Percentiles rank a stretch among this genome's conserved stretches.
Conservation (phyloP, 1,140 invertebrate species). For the Lepidostoma basale region DNA sequence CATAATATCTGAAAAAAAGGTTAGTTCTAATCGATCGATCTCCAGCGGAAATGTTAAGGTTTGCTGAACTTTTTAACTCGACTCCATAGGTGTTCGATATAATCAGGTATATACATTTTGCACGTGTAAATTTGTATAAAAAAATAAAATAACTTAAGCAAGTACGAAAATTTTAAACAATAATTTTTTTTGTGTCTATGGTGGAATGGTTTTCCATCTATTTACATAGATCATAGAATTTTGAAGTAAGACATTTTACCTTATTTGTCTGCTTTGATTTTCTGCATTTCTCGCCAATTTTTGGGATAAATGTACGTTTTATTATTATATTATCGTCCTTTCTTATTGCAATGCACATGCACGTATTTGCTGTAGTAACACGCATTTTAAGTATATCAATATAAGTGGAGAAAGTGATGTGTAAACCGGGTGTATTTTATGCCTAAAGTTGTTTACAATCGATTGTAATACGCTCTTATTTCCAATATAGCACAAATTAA, state of each 20-base stretch:
- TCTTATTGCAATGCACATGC: conserved; percentile 4
- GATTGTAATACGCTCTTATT: conserved; percentile 24
- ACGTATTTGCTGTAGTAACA: not conserved
- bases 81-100: too few relatives aligned
- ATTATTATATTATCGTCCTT: not conserved
- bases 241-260: conserved; percentile 39
- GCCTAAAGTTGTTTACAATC: conserved; percentile 37
- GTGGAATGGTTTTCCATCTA: not conserved
- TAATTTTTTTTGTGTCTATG: too few relatives aligned
- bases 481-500: too few relatives aligned
- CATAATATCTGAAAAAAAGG: too few relatives aligned
- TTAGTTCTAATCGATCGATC: too few relatives aligned
- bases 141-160: too few relatives aligned
- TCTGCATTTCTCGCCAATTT: conserved; percentile 18
- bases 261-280: conserved; percentile 30
- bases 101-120: too few relatives aligned
- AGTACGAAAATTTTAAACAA: too few relatives aligned
- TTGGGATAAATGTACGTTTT: conserved; percentile 4
- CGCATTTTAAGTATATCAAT: not conserved
- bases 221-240: conserved; percentile 29
- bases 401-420: conserved; percentile 11
- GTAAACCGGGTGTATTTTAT: conserved; percentile 27
- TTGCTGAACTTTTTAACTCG: too few relatives aligned
- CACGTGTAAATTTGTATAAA: too few relatives aligned
- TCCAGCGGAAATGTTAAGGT: too few relatives aligned